phyloP scores from a whole-genome alignment of 2,113 vertebrate genomes.

The Vombatus ursinus region DNA sequence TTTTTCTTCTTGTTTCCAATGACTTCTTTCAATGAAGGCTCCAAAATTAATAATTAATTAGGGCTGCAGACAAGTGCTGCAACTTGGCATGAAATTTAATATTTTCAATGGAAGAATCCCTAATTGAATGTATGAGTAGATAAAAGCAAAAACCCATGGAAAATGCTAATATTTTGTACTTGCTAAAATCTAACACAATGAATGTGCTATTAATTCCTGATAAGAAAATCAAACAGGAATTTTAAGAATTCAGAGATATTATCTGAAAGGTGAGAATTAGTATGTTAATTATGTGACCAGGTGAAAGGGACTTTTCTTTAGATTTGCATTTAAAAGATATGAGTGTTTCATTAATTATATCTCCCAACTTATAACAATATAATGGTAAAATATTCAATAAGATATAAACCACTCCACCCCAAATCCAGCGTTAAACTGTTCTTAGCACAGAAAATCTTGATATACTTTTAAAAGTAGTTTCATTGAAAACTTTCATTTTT shows the following conservation, averaged over 20 bases:
- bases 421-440: not conserved
- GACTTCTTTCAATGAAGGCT: not conserved
- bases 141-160: not conserved
- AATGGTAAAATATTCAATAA: not conserved
- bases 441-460: not conserved
- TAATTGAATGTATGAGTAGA: not conserved
- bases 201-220: not conserved
- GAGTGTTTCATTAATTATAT: not conserved
- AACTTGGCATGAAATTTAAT: not conserved
- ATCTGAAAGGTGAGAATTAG: not conserved
- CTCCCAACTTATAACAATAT: not conserved
- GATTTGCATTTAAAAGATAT: not conserved
- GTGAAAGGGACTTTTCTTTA: not conserved
- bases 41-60: not conserved
- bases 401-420: not conserved
- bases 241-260: not conserved
- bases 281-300: not conserved
- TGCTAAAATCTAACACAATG: not conserved
- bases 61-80: not conserved
- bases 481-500: not conserved
- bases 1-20: not conserved
- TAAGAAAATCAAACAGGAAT: not conserved
- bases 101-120: not conserved
- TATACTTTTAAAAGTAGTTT: not conserved
- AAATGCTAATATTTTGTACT: not conserved